Evolutionary conservation across 1,140 invertebrate genomes (phyloP), one percentile per base, ranked within the genome.

Genomic region (Drosophila athabasca): DNA sequence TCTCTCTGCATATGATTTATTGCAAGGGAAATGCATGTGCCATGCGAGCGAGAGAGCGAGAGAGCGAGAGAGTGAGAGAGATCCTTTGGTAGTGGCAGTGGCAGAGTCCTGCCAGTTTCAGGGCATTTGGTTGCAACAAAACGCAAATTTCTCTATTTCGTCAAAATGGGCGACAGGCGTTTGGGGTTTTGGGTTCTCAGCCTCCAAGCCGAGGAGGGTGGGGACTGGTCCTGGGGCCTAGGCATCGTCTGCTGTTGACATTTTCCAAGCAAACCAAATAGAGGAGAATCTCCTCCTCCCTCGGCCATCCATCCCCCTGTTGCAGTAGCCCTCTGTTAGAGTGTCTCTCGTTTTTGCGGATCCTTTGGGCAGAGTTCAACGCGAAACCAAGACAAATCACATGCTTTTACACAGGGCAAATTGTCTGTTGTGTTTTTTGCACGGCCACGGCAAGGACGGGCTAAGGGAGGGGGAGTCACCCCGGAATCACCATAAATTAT

Each of bases 131-230:
- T 79, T 89, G 83, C 84, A 88, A 64, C 79, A 83, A 89, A 87
- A 88, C 83, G 83, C 79, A 88, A 88, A 88, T 88, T 88, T 88
- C 84, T 88, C 83, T 88, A 88, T 88, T 88, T 88, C 83, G 76
- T 88, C 83, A 88, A 88, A 88, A 89, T 73, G 72, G 66, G 62
- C 83, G 84, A 83, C 84, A 83, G 79, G 76, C 84, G 81, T 85
- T 85, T 85, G 69, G 72, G 67, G 67, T 69, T 66, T 62, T 26
- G 19, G 19, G 48, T 62, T 60, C 24, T 48, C 45, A 48, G 45
- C 17, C 45, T 48, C 45, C 35, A 11, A 5, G 19, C 24, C 50
- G 51, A 2, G 7, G 29, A 2, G 29, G 9, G 19, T 9, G 7
- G 6, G 7, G 9, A 9, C 7, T 48, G 39, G 51, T n/a, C 15